A percentile compares a stretch with the other conserved stretches of the same genome.
These are phyloP conservation scores for Drosophila gaucha DNA, from an alignment of 2,888 invertebrate genomes.

Conservation along the genomic window DNA sequence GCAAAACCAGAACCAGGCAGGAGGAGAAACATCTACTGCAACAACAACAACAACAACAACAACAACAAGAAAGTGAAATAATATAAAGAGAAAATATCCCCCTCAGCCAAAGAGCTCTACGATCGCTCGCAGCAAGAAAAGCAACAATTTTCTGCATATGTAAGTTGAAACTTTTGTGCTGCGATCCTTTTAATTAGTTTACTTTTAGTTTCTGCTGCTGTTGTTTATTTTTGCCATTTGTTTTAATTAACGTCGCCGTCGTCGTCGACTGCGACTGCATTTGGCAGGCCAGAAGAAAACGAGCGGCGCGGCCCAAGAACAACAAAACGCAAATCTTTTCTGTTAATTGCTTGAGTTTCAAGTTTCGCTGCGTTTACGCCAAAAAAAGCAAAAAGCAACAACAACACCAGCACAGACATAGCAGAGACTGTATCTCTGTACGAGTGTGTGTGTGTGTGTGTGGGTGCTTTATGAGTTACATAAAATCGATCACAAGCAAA, in stretches of 20 bases:
- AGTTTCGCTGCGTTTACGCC: slow-evolving; percentile 49
- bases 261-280: slow-evolving; percentile 33
- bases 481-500: slow-evolving; percentile 25
- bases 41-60: slow-evolving; percentile 11
- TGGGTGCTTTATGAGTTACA: slow-evolving; percentile 7
- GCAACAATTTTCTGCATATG: slow-evolving; percentile 70
- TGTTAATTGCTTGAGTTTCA: slow-evolving; percentile 57
- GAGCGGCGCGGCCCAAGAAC: slow-evolving; percentile 39
- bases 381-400: slow-evolving; percentile 18
- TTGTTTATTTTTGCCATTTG: slow-evolving; percentile 72
- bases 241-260: slow-evolving; percentile 65
- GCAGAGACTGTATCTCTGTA: background rate
- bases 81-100: slow-evolving; percentile 23
- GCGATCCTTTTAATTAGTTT: slow-evolving; percentile 74
- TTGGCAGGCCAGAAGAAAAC: slow-evolving; percentile 42
- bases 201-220: slow-evolving; percentile 59
- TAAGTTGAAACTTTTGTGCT: slow-evolving; percentile 63
- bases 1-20: slow-evolving; percentile 16
- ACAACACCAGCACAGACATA: slow-evolving; percentile 14
- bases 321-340: slow-evolving; percentile 56
- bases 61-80: background rate
- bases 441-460: background rate
- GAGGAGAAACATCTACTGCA: slow-evolving; percentile 12
- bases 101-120: slow-evolving; percentile 5
- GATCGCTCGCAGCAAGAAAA: slow-evolving; percentile 32